These are phyloP conservation scores for Mionectes macconnelli DNA, from an alignment of 2,113 vertebrate genomes.

Conservation along the genomic window DNA sequence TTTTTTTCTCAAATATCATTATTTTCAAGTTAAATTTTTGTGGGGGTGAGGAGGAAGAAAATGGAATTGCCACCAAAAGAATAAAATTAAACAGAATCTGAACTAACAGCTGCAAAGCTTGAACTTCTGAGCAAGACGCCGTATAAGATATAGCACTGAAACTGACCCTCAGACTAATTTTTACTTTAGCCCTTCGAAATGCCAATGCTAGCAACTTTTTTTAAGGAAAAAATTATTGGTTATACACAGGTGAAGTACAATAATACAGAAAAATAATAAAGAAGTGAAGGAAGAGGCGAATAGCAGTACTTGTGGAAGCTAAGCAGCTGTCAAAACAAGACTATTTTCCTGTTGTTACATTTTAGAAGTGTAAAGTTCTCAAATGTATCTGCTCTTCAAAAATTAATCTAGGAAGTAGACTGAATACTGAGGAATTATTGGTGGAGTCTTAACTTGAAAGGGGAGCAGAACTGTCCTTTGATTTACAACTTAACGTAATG, in stretches of 20 bases:
- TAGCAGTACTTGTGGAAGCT: not conserved
- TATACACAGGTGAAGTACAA: not conserved
- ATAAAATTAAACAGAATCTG: not conserved
- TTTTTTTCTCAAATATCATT: not conserved
- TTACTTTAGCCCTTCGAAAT: not conserved
- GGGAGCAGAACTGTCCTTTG: not conserved
- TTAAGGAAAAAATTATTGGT: not conserved
- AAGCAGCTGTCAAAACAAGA: not conserved
- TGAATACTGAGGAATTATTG: not conserved
- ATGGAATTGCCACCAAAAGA: not conserved
- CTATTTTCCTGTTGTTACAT: not conserved
- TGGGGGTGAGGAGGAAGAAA: not conserved
- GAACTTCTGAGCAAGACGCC: not conserved
- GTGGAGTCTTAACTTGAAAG: not conserved
- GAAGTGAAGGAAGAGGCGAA: not conserved
- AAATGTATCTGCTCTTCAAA: not conserved
- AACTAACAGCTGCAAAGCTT: not conserved
- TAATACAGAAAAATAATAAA: not conserved
- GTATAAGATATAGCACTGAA: not conserved
- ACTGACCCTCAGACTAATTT: not conserved
- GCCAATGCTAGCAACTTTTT: not conserved
- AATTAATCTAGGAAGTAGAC: not conserved
- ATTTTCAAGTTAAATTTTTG: not conserved
- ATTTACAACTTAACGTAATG: not conserved
- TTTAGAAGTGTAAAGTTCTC: slow-evolving; percentile 13